Conservation (phyloP, 2,113 vertebrate species). For the Brachyhypopomus gauderio region DNA sequence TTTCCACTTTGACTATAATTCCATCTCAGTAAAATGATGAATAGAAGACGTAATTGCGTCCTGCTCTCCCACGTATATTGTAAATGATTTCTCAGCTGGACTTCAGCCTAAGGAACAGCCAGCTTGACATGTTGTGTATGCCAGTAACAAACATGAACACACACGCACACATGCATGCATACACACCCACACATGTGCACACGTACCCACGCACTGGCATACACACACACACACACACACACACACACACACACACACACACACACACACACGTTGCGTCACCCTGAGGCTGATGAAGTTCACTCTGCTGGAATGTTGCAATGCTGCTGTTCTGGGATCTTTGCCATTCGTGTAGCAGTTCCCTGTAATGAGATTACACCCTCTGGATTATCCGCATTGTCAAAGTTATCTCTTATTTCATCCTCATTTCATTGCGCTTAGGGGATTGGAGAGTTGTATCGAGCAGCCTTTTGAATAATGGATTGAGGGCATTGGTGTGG, state of each 20-base stretch:
- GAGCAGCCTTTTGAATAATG: slow-evolving; percentile 74
- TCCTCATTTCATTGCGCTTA: slow-evolving; percentile 64
- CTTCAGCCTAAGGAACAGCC: background rate
- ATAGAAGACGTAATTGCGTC: background rate
- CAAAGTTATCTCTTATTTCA: slow-evolving; percentile 67
- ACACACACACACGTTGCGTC: slow-evolving; percentile 53
- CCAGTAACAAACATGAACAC: background rate
- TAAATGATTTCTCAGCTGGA: background rate
- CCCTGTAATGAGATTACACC: slow-evolving; percentile 71
- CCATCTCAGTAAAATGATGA: background rate
- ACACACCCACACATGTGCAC: background rate
- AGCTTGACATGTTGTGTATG: background rate
- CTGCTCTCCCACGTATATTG: background rate
- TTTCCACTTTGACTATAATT: background rate
- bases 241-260: slow-evolving; percentile 7
- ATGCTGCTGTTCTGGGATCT: slow-evolving; percentile 56
- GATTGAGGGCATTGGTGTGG: slow-evolving; percentile 55
- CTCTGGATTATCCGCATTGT: slow-evolving; percentile 65
- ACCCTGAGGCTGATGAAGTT: slow-evolving; percentile 61
- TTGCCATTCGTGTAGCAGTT: slow-evolving; percentile 66
- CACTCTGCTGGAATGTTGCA: slow-evolving; percentile 62
- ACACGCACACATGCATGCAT: slow-evolving; percentile 19
- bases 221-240: slow-evolving; percentile 2
- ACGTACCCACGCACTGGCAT: background rate
- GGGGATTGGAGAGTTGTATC: slow-evolving; percentile 70